Evolutionary conservation across 2,888 invertebrate genomes (phyloP), one percentile per base, ranked within the genome.

Genomic region (Junonia oenone): DNA sequence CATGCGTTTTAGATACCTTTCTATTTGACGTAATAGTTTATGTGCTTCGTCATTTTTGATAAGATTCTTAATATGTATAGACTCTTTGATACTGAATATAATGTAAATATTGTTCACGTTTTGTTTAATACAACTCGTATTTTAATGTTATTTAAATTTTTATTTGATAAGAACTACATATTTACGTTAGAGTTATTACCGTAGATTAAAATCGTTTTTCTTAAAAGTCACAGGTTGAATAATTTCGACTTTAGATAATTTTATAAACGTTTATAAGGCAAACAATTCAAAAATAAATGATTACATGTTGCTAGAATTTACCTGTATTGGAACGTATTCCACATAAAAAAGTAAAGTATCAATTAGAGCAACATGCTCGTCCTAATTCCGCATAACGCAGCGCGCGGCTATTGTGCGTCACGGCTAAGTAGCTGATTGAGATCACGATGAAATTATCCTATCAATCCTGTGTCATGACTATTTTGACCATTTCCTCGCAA

Each of bases 221-320:
- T n/a, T n/a, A n/a, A n/a, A n/a, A n/a, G n/a, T n/a, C n/a, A n/a
- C n/a, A n/a, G n/a, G n/a, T n/a, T n/a, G n/a, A n/a, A n/a, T n/a
- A n/a, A n/a, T n/a, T n/a, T n/a, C n/a, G n/a, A n/a, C n/a, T n/a
- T n/a, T n/a, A n/a, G n/a, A n/a, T n/a, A n/a, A n/a, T n/a, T n/a
- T n/a, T n/a, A n/a, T n/a, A n/a, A n/a, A n/a, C n/a, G n/a, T n/a
- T n/a, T n/a, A n/a, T n/a, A n/a, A n/a, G n/a, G n/a, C n/a, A n/a
- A n/a, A n/a, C n/a, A n/a, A n/a, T n/a, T n/a, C n/a, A n/a, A n/a
- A n/a, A n/a, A n/a, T 29, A 29, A 29, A 5, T 5, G 6, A 29
- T 8, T 8, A 11, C n/a, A 5, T 29, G 8, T 29, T 29, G 66
- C 53, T 62, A 38, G 58, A 55, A 58, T 56, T 40, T 40, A 9